phyloP scores from a whole-genome alignment of 2,797 vertebrate species.

The Lepidocolaptes lacrymiger region DNA sequence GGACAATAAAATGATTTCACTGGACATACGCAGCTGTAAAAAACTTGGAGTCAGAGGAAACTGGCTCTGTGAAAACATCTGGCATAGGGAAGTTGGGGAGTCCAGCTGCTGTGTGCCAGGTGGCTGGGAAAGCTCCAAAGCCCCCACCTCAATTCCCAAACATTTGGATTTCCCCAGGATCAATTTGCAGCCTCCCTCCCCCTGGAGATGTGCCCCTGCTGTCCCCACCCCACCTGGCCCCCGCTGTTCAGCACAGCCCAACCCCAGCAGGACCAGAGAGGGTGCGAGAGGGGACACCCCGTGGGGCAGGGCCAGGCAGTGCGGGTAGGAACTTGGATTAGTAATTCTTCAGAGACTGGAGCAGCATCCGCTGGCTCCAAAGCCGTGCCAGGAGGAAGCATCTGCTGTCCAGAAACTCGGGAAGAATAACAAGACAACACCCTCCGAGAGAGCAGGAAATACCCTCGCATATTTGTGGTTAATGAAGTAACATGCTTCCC shows the following conservation, averaged over 20 bases:
- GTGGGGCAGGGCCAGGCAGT: rapidly evolving
- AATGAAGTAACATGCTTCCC: background rate
- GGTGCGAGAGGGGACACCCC: background rate
- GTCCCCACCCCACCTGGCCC: rapidly evolving
- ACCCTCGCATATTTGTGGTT: background rate
- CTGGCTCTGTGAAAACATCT: background rate
- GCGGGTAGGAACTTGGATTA: rapidly evolving
- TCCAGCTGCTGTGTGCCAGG: background rate
- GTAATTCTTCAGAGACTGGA: background rate
- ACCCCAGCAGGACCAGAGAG: rapidly evolving
- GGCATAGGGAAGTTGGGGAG: background rate
- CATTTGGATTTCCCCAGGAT: background rate
- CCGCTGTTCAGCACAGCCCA: rapidly evolving
- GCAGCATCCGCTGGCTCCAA: background rate
- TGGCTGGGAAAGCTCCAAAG: background rate
- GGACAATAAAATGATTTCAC: background rate
- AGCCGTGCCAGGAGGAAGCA: background rate
- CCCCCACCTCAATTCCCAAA: background rate
- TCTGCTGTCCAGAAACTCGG: background rate
- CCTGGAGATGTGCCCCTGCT: background rate
- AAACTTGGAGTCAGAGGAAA: background rate
- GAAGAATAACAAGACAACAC: conserved; percentile 6
- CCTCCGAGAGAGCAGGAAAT: background rate
- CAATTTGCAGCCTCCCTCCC: background rate
- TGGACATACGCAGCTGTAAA: background rate